A percentile compares a stretch with the other conserved stretches of the same genome.
phyloP scores from a whole-genome alignment of 2,888 invertebrate genomes.

The Trachelus iudaicus region DNA sequence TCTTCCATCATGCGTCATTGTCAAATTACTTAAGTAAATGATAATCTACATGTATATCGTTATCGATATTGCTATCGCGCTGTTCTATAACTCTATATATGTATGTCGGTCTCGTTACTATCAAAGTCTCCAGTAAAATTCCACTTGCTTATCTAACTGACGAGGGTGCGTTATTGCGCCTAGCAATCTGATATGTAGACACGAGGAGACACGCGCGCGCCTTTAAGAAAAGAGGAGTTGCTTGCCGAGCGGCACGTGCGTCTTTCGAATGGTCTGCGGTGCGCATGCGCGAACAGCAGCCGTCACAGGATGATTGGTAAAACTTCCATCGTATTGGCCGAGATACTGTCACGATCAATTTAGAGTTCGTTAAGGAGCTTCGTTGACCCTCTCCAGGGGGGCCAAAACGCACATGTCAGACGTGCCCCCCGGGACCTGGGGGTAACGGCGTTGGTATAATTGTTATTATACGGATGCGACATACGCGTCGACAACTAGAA shows the following conservation, averaged over 20 bases:
- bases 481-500: too few species aligned
- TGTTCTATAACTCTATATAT: too few species aligned
- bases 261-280: too few species aligned
- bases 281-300: too few species aligned
- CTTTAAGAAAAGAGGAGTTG: too few species aligned
- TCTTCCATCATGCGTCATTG: too few species aligned
- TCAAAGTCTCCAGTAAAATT: not conserved
- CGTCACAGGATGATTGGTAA: not conserved
- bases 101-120: not conserved
- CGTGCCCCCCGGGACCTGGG: not conserved
- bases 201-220: not conserved
- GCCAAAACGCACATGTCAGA: not conserved
- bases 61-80: not conserved
- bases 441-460: not conserved
- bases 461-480: not conserved
- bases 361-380: conserved; percentile 2
- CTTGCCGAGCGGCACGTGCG: too few species aligned
- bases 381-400: conserved; percentile 19
- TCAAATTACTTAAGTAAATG: too few species aligned
- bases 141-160: conserved; percentile 3
- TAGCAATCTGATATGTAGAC: not conserved
- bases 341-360: not conserved
- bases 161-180: not conserved
- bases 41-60: too few species aligned
- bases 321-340: conserved; percentile 6